These are phyloP conservation scores for Bombyx huttoni DNA, from an alignment of 2,888 invertebrate species.

Conservation along the genomic window DNA sequence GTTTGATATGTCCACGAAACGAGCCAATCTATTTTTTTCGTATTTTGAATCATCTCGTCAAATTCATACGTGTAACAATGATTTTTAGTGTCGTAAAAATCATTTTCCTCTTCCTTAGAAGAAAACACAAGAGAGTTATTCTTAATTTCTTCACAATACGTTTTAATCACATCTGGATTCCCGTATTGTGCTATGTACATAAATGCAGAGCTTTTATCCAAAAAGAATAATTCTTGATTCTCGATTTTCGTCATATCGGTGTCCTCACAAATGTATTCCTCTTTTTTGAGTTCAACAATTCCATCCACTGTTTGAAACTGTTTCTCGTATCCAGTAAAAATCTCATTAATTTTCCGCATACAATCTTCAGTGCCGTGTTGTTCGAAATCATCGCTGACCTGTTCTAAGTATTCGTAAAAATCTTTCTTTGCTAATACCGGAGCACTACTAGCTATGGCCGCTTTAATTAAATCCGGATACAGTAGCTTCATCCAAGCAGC, in stretches of 20 bases:
- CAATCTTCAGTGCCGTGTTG: conserved; percentile 38
- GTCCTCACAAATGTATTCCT: conserved; percentile 43
- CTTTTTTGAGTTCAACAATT: conserved; percentile 32
- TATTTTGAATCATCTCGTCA: conserved; percentile 27
- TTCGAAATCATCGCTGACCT: conserved; percentile 44
- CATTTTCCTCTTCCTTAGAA: conserved; percentile 15
- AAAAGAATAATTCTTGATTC: conserved; percentile 47
- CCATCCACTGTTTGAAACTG: conserved; percentile 33
- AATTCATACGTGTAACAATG: conserved; percentile 40
- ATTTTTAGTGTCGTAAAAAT: conserved; percentile 21
- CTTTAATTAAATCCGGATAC: conserved; percentile 49
- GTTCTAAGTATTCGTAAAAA: conserved; percentile 52
- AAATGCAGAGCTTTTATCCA: conserved; percentile 28
- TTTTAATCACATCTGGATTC: conserved; percentile 22
- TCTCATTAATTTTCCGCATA: conserved; percentile 25
- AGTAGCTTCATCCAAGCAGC: conserved; percentile 53
- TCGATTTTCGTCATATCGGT: conserved; percentile 34
- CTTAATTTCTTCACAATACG: conserved; percentile 25
- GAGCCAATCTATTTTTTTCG: conserved; percentile 23
- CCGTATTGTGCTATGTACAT: conserved; percentile 47
- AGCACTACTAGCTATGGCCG: conserved; percentile 51
- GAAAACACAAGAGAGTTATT: conserved; percentile 14
- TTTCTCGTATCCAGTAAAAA: conserved; percentile 33
- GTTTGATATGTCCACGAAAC: conserved; percentile 79
- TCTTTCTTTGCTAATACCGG: conserved; percentile 53